A percentile compares a stretch with the other conserved stretches of the same genome.
Conservation (phyloP, 1,140 invertebrate species). For the Heliconius nattereri region DNA sequence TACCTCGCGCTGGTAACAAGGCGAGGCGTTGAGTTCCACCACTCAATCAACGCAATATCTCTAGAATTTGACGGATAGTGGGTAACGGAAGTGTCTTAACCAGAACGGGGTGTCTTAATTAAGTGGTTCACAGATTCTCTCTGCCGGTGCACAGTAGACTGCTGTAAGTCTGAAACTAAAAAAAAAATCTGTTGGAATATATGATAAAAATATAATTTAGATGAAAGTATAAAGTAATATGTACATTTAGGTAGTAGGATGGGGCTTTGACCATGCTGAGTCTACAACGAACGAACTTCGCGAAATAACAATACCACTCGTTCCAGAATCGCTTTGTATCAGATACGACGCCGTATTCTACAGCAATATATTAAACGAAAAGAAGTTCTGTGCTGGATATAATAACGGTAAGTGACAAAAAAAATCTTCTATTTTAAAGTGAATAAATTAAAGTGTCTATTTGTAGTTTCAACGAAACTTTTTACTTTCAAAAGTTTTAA, state of each 20-base stretch:
- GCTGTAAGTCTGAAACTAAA: neutral
- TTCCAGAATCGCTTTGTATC: constrained; percentile 55
- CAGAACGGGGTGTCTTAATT: neutral
- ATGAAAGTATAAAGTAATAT: neutral
- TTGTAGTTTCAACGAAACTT: neutral
- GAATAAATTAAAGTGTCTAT: neutral
- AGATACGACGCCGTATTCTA: constrained; percentile 62
- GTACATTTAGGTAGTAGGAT: constrained; percentile 58
- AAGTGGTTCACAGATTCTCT: too few relatives aligned
- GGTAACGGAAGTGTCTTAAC: neutral
- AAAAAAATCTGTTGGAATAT: neutral
- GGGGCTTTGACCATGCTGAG: constrained; percentile 57
- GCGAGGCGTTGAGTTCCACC: too few relatives aligned
- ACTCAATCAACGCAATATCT: too few relatives aligned
- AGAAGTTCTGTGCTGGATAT: constrained; percentile 62
- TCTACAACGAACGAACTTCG: constrained; percentile 47
- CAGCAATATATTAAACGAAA: constrained; percentile 46
- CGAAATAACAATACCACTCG: constrained; percentile 53
- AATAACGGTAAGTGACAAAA: constrained; percentile 51
- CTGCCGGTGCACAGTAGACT: too few relatives aligned
- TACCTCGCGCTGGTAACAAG: neutral
- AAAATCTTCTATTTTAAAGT: neutral
- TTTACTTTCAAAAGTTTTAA: too few relatives aligned
- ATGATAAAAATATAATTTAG: neutral
- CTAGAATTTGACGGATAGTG: too few relatives aligned